These are phyloP conservation scores for Malacosoma neustria DNA, from an alignment of 2,888 invertebrate species.

Conservation along the genomic window DNA sequence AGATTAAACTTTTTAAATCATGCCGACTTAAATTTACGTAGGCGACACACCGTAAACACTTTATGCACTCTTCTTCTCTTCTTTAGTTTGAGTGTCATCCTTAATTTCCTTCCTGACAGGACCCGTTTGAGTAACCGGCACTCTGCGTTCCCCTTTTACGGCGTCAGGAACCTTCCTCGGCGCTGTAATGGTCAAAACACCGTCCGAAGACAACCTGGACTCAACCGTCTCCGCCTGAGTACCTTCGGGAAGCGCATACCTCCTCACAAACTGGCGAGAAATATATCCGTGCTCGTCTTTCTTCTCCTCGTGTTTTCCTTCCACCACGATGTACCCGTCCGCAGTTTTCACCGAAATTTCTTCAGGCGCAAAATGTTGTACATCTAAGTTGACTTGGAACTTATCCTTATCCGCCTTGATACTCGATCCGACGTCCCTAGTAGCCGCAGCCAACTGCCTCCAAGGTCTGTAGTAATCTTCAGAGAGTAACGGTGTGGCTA, in stretches of 20 bases:
- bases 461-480: conserved; percentile 43
- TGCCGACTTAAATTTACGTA: no score
- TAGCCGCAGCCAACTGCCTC: conserved; percentile 47
- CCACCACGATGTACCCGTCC: conserved; percentile 79
- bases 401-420: conserved; percentile 74
- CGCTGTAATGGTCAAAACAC: conserved; percentile 79
- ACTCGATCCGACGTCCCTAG: conserved; percentile 59
- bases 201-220: conserved; percentile 83
- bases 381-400: conserved; percentile 80
- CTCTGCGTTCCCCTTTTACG: conserved; percentile 28
- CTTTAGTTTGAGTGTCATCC: conserved; percentile 17
- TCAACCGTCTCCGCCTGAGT: conserved; percentile 78
- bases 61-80: conserved; percentile 12
- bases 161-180: conserved; percentile 47
- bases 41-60: no score
- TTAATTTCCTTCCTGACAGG: conserved; percentile 41
- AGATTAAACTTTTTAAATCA: no score
- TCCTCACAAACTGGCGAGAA: conserved; percentile 81
- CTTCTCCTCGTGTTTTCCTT: conserved; percentile 85
- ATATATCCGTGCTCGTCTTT: conserved; percentile 82
- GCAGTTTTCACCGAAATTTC: conserved; percentile 84
- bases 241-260: conserved; percentile 81
- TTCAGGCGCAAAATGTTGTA: conserved; percentile 82
- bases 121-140: conserved; percentile 41
- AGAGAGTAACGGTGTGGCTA: conserved; percentile 27